Conservation (phyloP, 2,888 invertebrate species). For the Calliphora vomitoria region DNA sequence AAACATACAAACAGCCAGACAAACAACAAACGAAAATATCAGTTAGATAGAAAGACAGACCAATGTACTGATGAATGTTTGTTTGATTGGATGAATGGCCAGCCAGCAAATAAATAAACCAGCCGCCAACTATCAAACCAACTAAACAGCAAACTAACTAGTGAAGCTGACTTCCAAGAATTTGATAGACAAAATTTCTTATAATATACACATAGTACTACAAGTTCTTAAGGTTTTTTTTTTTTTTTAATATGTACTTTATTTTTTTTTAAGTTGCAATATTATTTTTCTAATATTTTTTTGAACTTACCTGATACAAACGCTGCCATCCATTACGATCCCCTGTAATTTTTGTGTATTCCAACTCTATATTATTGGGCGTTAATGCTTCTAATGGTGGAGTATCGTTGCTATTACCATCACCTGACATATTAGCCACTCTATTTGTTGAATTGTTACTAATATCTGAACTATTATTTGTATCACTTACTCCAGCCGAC, state of each 20-base stretch:
- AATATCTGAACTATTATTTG: constrained; percentile 52
- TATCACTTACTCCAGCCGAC: constrained; percentile 61
- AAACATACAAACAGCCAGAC: constrained; percentile 16
- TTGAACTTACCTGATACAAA: constrained; percentile 88
- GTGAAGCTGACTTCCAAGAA: background rate
- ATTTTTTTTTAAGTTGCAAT: constrained; percentile 5
- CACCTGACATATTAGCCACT: constrained; percentile 59
- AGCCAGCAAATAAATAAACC: background rate
- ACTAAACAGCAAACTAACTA: background rate
- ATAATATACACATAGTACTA: too few species aligned
- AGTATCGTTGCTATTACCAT: constrained; percentile 71
- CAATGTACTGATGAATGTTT: background rate
- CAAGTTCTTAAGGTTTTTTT: too few species aligned
- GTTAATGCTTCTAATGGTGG: constrained; percentile 48
- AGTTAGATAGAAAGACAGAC: background rate
- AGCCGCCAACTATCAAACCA: background rate
- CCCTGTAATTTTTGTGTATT: constrained; percentile 89
- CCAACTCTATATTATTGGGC: constrained; percentile 86
- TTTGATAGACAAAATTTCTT: too few species aligned
- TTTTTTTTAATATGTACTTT: background rate
- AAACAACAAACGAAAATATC: constrained; percentile 6
- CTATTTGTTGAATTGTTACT: constrained; percentile 49
- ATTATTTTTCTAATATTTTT: background rate
- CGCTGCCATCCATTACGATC: constrained; percentile 89
- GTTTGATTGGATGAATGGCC: constrained; percentile 17